Evolutionary conservation across 2,113 vertebrate species (phyloP).

Genomic region (Ciconia boyciana): DNA sequence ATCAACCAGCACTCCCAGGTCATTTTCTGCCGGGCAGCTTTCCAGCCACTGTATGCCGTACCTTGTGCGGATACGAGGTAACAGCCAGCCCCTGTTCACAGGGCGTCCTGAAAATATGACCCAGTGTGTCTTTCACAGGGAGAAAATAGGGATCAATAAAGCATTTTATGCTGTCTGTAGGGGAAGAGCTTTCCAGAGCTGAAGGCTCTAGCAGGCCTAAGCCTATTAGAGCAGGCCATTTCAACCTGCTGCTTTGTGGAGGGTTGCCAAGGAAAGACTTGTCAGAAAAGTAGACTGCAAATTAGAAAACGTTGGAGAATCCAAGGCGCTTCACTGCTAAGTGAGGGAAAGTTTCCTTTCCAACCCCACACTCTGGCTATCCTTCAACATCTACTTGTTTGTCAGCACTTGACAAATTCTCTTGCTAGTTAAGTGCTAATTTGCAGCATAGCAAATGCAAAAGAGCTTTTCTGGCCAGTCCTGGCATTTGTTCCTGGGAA

Average conservation of each 20-base stretch:
- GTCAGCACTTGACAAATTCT: not conserved
- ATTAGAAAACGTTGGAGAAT: not conserved
- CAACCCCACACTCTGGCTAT: fast-evolving
- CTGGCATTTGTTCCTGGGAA: not conserved
- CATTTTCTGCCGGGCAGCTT: no score
- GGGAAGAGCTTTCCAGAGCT: not conserved
- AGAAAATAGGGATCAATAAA: not conserved
- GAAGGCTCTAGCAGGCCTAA: not conserved
- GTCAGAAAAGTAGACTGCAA: not conserved
- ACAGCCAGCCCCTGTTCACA: fast-evolving
- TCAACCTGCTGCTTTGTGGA: not conserved
- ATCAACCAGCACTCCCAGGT: no score
- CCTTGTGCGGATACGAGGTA: not conserved
- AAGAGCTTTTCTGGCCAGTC: not conserved
- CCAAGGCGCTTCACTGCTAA: not conserved
- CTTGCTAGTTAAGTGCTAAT: not conserved
- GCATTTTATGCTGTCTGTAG: not conserved
- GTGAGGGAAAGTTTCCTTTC: not conserved
- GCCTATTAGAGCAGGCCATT: not conserved
- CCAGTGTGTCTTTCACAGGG: not conserved
- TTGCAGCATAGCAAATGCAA: not conserved
- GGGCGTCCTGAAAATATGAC: not conserved
- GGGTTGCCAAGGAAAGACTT: not conserved
- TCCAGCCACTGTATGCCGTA: no score
- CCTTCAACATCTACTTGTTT: not conserved